Conservation (phyloP, 1,140 invertebrate genomes). For the Whitmania pigra region DNA sequence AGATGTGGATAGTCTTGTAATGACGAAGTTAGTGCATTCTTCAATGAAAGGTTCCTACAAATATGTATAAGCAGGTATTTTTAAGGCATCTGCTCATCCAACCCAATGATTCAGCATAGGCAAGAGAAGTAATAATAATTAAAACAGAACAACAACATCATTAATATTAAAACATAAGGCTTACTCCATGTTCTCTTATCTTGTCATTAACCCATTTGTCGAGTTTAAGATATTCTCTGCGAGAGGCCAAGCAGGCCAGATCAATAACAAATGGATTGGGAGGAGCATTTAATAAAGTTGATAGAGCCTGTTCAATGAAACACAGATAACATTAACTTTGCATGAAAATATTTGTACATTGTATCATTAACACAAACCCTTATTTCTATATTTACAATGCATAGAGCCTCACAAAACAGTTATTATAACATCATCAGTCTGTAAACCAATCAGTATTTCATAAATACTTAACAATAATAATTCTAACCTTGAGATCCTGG, state of each 20-base stretch:
- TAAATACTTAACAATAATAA: neutral
- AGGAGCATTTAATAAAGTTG: slow-evolving; percentile 77
- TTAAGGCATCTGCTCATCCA: neutral
- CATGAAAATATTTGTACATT: too few relatives aligned
- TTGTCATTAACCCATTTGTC: slow-evolving; percentile 98
- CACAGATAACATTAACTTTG: neutral
- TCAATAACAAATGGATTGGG: slow-evolving; percentile 94
- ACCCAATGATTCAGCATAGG: neutral
- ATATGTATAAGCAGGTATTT: neutral
- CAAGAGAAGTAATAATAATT: neutral
- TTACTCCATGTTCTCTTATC: slow-evolving; percentile 74
- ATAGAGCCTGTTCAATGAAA: slow-evolving; percentile 54
- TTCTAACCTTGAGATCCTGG: slow-evolving; percentile 76
- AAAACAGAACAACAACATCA: neutral
- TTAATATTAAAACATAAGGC: slow-evolving; percentile 28
- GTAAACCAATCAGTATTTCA: too few relatives aligned
- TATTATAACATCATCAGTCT: too few relatives aligned
- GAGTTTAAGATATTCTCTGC: slow-evolving; percentile 88
- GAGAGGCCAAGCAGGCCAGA: slow-evolving; percentile 84
- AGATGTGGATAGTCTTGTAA: slow-evolving; percentile 65
- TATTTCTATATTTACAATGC: neutral
- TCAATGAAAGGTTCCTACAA: slow-evolving; percentile 40
- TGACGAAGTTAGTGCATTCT: slow-evolving; percentile 38
- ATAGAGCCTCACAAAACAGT: too few relatives aligned
- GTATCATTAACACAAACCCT: neutral